Percentiles rank a stretch among this genome's conserved stretches.
Evolutionary conservation across 2,113 vertebrate genomes (phyloP).

Genomic region (Canis aureus): DNA sequence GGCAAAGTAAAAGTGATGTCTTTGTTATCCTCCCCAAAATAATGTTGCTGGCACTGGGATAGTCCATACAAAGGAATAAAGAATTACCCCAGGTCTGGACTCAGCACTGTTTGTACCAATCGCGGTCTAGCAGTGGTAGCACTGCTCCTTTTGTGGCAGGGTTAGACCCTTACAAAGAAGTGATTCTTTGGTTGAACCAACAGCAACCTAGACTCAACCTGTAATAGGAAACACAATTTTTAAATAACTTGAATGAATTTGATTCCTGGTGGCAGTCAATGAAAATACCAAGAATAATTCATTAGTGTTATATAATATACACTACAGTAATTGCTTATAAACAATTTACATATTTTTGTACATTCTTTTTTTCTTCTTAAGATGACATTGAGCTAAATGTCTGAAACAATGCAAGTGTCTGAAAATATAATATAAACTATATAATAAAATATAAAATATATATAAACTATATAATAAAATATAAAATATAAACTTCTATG

Average conservation of each 20-base stretch:
- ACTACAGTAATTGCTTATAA: not conserved
- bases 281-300: not conserved
- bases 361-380: not conserved
- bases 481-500: constrained; percentile 33
- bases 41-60: not conserved
- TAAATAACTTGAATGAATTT: constrained; percentile 47
- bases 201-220: constrained; percentile 42
- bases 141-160: constrained; percentile 67
- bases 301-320: not conserved
- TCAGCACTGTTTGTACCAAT: constrained; percentile 70
- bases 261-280: not conserved
- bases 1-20: not conserved
- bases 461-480: too few relatives aligned
- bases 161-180: constrained; percentile 76
- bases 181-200: constrained; percentile 69
- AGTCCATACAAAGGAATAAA: constrained; percentile 72
- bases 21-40: constrained; percentile 72
- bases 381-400: not conserved
- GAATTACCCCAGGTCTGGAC: constrained; percentile 57
- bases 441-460: too few relatives aligned
- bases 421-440: constrained; percentile 20
- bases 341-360: not conserved
- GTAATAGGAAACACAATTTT: constrained; percentile 28
- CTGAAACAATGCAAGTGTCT: not conserved
- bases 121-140: constrained; percentile 58